Conservation (phyloP, 2,113 vertebrate species). For the Neolamprologus kungweensis region DNA sequence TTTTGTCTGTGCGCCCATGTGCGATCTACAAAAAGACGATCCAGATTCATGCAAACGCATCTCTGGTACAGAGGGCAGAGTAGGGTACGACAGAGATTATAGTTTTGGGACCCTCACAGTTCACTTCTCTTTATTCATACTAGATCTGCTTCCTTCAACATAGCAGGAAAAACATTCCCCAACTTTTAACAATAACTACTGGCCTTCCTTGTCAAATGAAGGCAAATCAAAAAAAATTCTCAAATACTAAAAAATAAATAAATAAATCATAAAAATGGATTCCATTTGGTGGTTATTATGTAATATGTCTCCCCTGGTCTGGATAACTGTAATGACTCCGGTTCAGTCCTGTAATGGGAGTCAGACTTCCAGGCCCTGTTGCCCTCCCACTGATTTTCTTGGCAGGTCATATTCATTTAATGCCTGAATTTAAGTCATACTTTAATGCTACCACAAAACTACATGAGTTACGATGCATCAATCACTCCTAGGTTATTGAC, state of each 20-base stretch:
- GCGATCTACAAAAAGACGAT: not conserved
- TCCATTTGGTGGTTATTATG: not conserved
- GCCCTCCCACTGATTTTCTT: not conserved
- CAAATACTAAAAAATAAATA: not conserved
- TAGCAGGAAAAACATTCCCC: not conserved
- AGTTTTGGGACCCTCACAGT: not conserved
- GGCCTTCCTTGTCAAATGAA: not conserved
- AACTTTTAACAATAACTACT: not conserved
- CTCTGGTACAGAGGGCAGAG: not conserved
- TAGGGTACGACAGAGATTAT: not conserved
- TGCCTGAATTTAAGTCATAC: not conserved
- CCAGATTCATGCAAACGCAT: not conserved
- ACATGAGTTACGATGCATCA: not conserved
- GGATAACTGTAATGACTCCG: not conserved
- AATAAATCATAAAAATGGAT: not conserved
- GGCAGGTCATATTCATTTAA: not conserved
- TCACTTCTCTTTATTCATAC: slow-evolving; percentile 48
- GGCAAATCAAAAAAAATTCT: not conserved
- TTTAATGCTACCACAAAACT: not conserved
- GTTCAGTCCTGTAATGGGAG: not conserved
- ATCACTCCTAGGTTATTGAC: not conserved
- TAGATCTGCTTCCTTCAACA: not conserved
- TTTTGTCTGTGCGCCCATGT: not conserved
- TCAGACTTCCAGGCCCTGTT: not conserved
- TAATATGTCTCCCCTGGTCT: not conserved